A percentile compares a stretch with the other conserved stretches of the same genome.
Conservation (phyloP, 1,140 invertebrate genomes). For the Megalopta genalis region DNA sequence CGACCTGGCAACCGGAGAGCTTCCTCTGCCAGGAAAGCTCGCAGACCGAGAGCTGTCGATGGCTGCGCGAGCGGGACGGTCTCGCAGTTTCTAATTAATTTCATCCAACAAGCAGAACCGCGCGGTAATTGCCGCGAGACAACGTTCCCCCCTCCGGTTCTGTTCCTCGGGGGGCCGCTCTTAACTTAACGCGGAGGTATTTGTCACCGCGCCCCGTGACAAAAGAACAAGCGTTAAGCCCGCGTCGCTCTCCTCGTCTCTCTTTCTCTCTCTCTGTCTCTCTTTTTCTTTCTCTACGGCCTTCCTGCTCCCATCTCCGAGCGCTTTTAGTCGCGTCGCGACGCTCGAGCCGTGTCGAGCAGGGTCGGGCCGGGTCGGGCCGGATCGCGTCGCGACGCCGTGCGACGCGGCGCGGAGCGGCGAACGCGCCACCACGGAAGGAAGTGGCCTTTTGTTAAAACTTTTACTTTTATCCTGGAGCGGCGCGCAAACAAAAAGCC, state of each 20-base stretch:
- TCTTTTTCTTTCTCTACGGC: too few species aligned
- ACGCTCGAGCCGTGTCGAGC: not conserved
- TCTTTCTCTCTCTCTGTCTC: too few species aligned
- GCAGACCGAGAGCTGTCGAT: constrained; percentile 33
- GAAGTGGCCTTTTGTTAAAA: constrained; percentile 60
- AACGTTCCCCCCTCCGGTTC: constrained; percentile 44
- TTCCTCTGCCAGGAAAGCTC: too few species aligned
- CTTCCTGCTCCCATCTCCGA: too few species aligned
- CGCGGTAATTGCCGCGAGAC: constrained; percentile 65
- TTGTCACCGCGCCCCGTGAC: constrained; percentile 63
- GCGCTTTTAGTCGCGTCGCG: constrained; percentile 20
- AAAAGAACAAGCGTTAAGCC: constrained; percentile 57
- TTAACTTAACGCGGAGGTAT: constrained; percentile 64
- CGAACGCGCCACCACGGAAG: constrained; percentile 50
- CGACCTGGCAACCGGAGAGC: too few species aligned
- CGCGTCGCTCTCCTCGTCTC: not conserved
- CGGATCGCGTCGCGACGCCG: constrained; percentile 19
- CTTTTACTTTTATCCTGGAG: constrained; percentile 60
- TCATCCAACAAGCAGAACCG: constrained; percentile 62
- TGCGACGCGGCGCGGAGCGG: not conserved
- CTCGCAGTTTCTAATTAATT: constrained; percentile 67
- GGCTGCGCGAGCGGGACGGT: not conserved
- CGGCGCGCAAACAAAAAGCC: constrained; percentile 36
- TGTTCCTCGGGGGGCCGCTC: constrained; percentile 17
- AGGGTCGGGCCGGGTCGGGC: constrained; percentile 16